Conservation (phyloP, 2,888 invertebrate genomes). For the Branchellion lobata region DNA sequence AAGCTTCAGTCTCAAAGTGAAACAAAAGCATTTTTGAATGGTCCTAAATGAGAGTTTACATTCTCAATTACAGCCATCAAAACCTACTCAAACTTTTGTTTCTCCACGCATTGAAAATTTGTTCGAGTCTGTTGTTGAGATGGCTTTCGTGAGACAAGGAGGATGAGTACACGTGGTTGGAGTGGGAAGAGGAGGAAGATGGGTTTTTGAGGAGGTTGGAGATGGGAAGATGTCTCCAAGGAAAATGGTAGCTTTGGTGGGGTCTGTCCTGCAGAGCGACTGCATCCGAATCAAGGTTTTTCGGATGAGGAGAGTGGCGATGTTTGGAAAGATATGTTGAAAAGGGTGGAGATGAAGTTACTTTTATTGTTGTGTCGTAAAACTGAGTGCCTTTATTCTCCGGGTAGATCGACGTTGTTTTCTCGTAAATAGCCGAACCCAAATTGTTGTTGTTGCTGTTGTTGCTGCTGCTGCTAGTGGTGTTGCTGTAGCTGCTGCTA, state of each 20-base stretch:
- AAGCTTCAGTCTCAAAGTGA: too few relatives aligned
- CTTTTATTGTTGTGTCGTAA: slow-evolving; percentile 5
- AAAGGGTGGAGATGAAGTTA: background rate
- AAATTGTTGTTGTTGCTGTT: background rate
- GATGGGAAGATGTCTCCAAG: background rate
- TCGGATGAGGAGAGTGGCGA: background rate
- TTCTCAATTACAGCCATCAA: background rate
- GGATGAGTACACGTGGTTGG: background rate
- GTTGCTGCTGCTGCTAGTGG: background rate
- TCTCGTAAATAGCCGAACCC: background rate
- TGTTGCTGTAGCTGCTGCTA: background rate
- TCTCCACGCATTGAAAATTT: background rate
- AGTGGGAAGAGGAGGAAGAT: background rate
- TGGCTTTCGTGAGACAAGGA: slow-evolving; percentile 4
- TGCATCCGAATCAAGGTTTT: background rate
- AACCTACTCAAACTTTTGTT: background rate
- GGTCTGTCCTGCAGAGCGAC: background rate
- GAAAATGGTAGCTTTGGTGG: background rate
- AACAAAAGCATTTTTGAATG: too few relatives aligned
- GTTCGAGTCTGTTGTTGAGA: background rate
- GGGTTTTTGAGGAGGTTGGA: background rate
- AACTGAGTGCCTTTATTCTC: background rate
- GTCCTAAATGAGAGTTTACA: too few relatives aligned
- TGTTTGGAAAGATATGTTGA: background rate
- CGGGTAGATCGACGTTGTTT: background rate